A percentile compares a stretch with the other conserved stretches of the same genome.
phyloP scores from a whole-genome alignment of 2,113 vertebrate genomes.

The Trachemys scripta region DNA sequence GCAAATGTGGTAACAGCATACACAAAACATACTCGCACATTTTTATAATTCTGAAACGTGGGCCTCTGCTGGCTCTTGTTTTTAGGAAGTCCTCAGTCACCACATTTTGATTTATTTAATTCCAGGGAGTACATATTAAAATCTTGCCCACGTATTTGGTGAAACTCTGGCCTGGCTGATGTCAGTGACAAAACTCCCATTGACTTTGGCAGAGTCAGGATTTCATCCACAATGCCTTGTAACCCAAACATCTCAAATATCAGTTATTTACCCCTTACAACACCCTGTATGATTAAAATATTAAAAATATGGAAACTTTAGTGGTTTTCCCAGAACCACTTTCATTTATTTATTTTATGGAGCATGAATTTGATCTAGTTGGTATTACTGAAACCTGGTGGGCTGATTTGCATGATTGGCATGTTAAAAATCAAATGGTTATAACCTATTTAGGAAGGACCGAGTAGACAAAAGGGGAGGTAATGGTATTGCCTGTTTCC shows the following conservation, averaged over 20 bases:
- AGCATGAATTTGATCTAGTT: background rate
- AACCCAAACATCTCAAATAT: background rate
- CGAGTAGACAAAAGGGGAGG: background rate
- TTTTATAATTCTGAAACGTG: background rate
- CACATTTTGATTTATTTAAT: background rate
- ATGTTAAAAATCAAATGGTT: background rate
- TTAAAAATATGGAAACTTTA: background rate
- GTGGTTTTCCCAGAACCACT: background rate
- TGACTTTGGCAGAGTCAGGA: background rate
- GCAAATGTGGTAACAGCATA: background rate
- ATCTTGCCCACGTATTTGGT: background rate
- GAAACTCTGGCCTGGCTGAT: background rate
- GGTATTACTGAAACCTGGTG: background rate
- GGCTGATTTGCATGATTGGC: background rate
- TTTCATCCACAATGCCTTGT: background rate
- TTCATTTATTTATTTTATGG: background rate
- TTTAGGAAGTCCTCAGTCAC: background rate
- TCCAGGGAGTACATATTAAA: fast-evolving
- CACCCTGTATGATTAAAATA: background rate
- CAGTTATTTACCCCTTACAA: background rate
- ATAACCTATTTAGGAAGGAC: background rate
- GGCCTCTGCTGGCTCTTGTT: background rate
- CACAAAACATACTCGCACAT: background rate
- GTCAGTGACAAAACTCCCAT: background rate
- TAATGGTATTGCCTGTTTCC: background rate